Base-by-base conservation (phyloP, 2,113 vertebrate species). In the Pundamilia nyererei region DNA sequence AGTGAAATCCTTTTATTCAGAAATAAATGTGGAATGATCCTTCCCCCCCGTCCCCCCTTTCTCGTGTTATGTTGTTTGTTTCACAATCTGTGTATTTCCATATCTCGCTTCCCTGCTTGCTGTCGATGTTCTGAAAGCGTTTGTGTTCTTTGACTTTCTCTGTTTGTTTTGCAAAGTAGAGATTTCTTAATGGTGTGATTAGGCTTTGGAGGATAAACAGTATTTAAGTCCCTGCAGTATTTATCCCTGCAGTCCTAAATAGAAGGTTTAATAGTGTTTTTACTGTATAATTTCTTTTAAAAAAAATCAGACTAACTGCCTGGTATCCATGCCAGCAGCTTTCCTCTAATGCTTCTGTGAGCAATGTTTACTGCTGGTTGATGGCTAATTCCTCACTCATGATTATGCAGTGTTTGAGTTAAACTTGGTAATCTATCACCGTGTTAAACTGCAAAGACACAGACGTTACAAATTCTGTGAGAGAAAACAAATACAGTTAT, bases 141-240 rank as follows among this genome's bases (percentile, higher is more conserved):
- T 79, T 79, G 75, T 11, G 26, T 83, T 62, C 40, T 56, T 77
- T 82, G 85, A 80, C 75, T 89, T 87, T 86, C 75, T 89, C 86
- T 82, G 89, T 90, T 91, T 92, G 79, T 93, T 91, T 93, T 77
- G 70, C 42, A 77, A 77, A 82, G 53, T 51, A 9, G 40, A 45
- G 47, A 87, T 94, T 92, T 91, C 54, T 53, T 84, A 87, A 88
- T 80, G 21, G 14, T 21, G 26, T 53, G 65, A 91, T 90, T 85
- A 87, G 51, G 79, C 80, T 87, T 90, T 77, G 42, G 24, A 56
- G 84, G 51, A 62, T 87, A 68, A 90, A n/a, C 51, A 40, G 19
- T 29, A 82, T 82, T 89, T 29, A 90, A 89, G 53, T 33, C 80
- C 31, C 72, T 86, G 13, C 65, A 86, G 49, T 75, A 90, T 83